Conservation (phyloP, 2,113 vertebrate genomes). For the Cricetomys ansorgei region DNA sequence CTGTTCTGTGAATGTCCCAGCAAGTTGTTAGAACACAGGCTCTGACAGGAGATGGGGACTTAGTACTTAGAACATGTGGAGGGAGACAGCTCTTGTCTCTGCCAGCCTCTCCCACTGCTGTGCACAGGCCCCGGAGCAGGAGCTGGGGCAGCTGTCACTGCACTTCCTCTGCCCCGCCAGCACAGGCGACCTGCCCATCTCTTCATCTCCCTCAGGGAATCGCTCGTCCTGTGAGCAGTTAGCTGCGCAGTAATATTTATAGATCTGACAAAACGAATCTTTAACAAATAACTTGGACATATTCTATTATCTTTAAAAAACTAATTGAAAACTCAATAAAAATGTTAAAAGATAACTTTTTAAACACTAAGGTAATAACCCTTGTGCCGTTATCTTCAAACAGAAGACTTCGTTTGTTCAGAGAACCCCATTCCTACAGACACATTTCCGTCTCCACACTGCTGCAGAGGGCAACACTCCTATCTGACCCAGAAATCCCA, state of each 20-base stretch:
- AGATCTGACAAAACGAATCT: not conserved
- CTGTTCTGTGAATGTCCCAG: too few relatives aligned
- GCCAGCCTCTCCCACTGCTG: not conserved
- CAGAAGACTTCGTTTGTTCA: slow-evolving; percentile 4
- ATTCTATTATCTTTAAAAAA: not conserved
- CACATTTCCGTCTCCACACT: not conserved
- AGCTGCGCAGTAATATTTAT: not conserved
- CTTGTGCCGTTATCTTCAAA: not conserved
- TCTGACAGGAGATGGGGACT: not conserved
- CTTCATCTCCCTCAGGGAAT: fast-evolving
- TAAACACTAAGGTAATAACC: slow-evolving; percentile 18
- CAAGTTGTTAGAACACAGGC: not conserved
- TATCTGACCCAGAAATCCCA: not conserved
- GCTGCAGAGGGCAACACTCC: not conserved
- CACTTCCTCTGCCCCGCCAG: fast-evolving
- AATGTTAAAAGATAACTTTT: not conserved
- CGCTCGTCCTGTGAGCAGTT: not conserved
- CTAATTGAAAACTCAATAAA: not conserved
- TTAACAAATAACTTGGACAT: not conserved
- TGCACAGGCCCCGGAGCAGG: not conserved
- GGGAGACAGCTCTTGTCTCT: not conserved
- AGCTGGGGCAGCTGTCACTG: too few relatives aligned
- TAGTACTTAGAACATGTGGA: not conserved
- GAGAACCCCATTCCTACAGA: not conserved
- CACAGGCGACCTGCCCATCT: not conserved